These are phyloP conservation scores for Lasioglossum calceatum DNA, from an alignment of 2,888 invertebrate genomes.

Conservation along the genomic window DNA sequence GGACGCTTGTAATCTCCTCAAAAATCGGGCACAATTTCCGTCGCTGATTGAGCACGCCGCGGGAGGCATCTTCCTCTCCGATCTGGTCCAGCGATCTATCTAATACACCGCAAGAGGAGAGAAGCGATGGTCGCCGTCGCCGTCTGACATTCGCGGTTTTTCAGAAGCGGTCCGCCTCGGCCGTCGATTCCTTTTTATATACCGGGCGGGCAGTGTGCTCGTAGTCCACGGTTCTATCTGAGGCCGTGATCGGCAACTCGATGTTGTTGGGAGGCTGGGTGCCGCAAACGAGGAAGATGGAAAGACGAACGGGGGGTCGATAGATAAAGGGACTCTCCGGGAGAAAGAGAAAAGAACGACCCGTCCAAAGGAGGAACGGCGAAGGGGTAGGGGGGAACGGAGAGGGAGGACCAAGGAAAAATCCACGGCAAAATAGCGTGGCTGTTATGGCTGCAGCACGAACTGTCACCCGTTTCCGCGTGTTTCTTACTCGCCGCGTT, in stretches of 20 bases:
- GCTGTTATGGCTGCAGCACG: constrained; percentile 82
- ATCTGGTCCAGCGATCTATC: constrained; percentile 66
- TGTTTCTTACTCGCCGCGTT: constrained; percentile 79
- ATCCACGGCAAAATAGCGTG: constrained; percentile 80
- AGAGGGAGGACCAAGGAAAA: constrained; percentile 64
- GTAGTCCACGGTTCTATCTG: constrained; percentile 73
- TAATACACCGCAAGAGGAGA: constrained; percentile 61
- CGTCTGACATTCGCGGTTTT: constrained; percentile 65
- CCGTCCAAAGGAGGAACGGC: constrained; percentile 16
- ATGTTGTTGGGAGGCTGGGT: constrained; percentile 68
- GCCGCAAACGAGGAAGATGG: constrained; percentile 63
- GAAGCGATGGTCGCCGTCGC: constrained; percentile 22
- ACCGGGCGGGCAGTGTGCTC: constrained; percentile 26
- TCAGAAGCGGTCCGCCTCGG: constrained; percentile 48
- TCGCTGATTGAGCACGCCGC: constrained; percentile 58
- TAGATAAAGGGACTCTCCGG: constrained; percentile 53
- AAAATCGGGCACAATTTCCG: constrained; percentile 62
- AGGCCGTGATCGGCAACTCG: constrained; percentile 75
- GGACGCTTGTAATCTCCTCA: constrained; percentile 44
- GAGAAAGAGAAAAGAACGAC: constrained; percentile 42
- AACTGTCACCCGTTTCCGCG: constrained; percentile 84
- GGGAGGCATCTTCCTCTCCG: constrained; percentile 37
- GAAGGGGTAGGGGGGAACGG: constrained; percentile 25
- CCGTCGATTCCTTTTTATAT: constrained; percentile 73
- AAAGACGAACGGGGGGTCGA: constrained; percentile 61